Evolutionary conservation across 2,888 invertebrate genomes (phyloP).

Genomic region (Amorpha juglandis): DNA sequence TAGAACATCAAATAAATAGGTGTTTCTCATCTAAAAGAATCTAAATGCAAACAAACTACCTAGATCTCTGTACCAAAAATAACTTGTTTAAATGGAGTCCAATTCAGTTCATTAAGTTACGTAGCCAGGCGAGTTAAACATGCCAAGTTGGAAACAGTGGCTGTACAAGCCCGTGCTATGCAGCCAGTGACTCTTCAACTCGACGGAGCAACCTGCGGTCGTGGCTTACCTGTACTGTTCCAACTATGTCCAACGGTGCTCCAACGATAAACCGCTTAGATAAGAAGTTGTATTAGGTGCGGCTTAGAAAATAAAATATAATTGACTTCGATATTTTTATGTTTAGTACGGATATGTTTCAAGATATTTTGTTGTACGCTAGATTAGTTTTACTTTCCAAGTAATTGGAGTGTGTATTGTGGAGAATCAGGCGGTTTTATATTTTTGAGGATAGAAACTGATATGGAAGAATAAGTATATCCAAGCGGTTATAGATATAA

Average conservation of each 20-base stretch:
- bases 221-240: slow-evolving; percentile 45
- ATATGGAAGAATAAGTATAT: too few relatives aligned
- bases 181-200: slow-evolving; percentile 36
- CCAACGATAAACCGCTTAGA: slow-evolving; percentile 48
- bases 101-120: slow-evolving; percentile 41
- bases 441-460: too few relatives aligned
- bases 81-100: slow-evolving; percentile 32
- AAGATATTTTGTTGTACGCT: neutral
- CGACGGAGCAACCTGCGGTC: slow-evolving; percentile 34
- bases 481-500: too few relatives aligned
- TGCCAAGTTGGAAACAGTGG: slow-evolving; percentile 38
- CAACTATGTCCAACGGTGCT: slow-evolving; percentile 46
- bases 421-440: too few relatives aligned
- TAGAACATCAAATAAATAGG: slow-evolving; percentile 16
- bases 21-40: slow-evolving; percentile 41
- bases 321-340: slow-evolving; percentile 3
- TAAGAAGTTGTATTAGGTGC: slow-evolving; percentile 38
- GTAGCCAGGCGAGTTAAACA: slow-evolving; percentile 41
- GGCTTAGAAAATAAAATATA: slow-evolving; percentile 11
- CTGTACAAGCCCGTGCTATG: slow-evolving; percentile 30
- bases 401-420: too few relatives aligned
- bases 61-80: slow-evolving; percentile 38
- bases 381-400: neutral
- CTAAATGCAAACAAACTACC: slow-evolving; percentile 12
- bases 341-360: too few relatives aligned